Evolutionary conservation across 1,140 invertebrate genomes (phyloP).

Genomic region (Cyclargus thomasi): DNA sequence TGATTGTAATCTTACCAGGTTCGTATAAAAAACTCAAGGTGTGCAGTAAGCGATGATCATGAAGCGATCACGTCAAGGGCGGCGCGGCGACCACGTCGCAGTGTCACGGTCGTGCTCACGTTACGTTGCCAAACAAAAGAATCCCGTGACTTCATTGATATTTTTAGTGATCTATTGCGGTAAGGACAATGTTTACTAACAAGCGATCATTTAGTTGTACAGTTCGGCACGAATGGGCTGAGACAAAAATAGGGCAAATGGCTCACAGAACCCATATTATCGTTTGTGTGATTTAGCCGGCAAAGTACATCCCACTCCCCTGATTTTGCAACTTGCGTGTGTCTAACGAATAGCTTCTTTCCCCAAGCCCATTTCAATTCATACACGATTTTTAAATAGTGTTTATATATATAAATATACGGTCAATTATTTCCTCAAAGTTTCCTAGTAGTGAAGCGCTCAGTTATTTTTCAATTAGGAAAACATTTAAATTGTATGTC

Average conservation of each 20-base stretch:
- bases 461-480: slow-evolving; percentile 3
- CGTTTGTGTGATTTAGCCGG: too few species aligned
- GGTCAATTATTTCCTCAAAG: not conserved
- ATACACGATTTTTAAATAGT: not conserved
- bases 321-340: too few species aligned
- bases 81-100: slow-evolving; percentile 25
- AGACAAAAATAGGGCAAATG: too few species aligned
- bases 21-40: not conserved
- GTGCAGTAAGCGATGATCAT: not conserved
- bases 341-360: too few species aligned
- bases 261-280: too few species aligned
- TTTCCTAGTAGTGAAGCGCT: not conserved
- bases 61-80: slow-evolving; percentile 29
- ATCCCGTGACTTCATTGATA: slow-evolving; percentile 19
- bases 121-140: slow-evolving; percentile 23
- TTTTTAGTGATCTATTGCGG: not conserved
- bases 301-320: too few species aligned
- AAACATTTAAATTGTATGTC: slow-evolving; percentile 1
- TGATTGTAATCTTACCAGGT: too few species aligned
- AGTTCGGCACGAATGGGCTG: too few species aligned
- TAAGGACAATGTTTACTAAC: not conserved
- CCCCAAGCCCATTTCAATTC: not conserved
- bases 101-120: slow-evolving; percentile 40
- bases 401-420: not conserved
- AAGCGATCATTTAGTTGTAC: not conserved